phyloP scores from a whole-genome alignment of 1,140 invertebrate genomes.

The Zaprionus gabonicus region DNA sequence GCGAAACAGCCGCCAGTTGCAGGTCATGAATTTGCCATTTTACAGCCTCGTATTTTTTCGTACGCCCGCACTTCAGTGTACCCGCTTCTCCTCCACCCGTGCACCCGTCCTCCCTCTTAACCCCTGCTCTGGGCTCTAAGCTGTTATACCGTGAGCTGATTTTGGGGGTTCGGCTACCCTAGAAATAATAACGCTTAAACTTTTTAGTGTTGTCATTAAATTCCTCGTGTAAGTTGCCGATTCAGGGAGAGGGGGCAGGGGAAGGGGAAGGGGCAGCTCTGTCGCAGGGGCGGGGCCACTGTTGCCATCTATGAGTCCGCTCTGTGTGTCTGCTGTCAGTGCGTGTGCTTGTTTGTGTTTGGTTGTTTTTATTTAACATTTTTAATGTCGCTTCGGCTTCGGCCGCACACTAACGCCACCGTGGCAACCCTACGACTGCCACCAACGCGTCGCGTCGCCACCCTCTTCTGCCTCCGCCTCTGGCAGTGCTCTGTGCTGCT shows the following conservation, averaged over 20 bases:
- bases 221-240: constrained; percentile 82
- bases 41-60: constrained; percentile 84
- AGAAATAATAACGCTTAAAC: constrained; percentile 85
- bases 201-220: constrained; percentile 85
- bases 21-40: constrained; percentile 84
- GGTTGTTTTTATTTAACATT: constrained; percentile 84
- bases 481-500: background rate
- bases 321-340: constrained; percentile 34
- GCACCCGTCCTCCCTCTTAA: constrained; percentile 8
- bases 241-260: constrained; percentile 1
- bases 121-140: constrained; percentile 51
- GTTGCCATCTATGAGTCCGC: constrained; percentile 25
- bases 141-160: constrained; percentile 77
- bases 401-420: constrained; percentile 58
- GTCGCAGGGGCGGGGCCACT: background rate
- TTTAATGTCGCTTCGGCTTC: constrained; percentile 77
- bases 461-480: background rate
- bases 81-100: background rate
- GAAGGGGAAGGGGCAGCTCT: background rate
- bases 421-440: constrained; percentile 25
- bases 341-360: constrained; percentile 71
- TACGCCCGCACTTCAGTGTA: constrained; percentile 29
- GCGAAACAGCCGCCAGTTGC: constrained; percentile 62
- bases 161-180: constrained; percentile 67
- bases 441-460: background rate